Evolutionary conservation across 2,113 vertebrate species (phyloP).

Genomic region (Ailurus styani): DNA sequence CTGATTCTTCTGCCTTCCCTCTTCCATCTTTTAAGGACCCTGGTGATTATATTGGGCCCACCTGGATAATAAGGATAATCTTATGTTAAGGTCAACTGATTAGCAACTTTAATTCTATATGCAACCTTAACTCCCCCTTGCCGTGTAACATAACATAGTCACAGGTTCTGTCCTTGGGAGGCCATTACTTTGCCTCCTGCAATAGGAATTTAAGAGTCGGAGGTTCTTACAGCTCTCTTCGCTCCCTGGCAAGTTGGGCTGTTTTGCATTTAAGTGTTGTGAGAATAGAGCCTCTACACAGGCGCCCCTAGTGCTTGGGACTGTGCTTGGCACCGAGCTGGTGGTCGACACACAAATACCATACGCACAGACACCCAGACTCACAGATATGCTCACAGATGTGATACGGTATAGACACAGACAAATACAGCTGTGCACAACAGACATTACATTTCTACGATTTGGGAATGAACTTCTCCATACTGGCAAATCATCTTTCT

Average conservation of each 20-base stretch:
- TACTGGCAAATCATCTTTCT: background rate
- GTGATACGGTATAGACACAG: background rate
- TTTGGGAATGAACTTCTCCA: background rate
- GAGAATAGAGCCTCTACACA: background rate
- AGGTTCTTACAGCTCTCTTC: background rate
- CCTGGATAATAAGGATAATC: background rate
- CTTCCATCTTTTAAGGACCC: background rate
- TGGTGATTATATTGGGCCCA: background rate
- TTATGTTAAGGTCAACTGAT: conserved; percentile 8
- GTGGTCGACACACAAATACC: background rate
- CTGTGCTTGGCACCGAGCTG: background rate
- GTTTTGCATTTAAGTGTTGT: background rate
- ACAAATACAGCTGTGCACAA: background rate
- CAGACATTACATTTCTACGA: background rate
- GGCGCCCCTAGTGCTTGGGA: background rate
- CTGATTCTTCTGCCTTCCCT: background rate
- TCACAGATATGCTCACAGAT: background rate
- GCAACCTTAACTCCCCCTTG: background rate
- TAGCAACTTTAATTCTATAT: background rate
- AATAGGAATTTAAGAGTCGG: background rate
- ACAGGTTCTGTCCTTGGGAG: background rate
- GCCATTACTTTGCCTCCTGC: background rate
- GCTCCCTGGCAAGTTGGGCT: background rate
- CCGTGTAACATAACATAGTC: background rate
- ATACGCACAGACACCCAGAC: background rate